Base-by-base conservation (phyloP, 2,113 vertebrate species). In the Copsychus sechellarum region DNA sequence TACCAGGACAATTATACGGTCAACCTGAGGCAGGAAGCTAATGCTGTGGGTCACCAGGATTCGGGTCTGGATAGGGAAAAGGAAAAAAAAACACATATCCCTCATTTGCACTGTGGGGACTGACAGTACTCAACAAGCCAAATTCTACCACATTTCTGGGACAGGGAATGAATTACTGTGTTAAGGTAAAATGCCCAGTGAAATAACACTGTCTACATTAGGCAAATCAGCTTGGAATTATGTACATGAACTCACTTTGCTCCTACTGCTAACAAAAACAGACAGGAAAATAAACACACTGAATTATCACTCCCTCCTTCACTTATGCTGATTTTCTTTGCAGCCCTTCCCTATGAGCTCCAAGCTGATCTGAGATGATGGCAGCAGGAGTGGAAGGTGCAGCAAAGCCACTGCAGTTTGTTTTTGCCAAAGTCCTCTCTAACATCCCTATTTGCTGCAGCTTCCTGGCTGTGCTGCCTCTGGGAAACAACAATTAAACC, bases 1-100 rank as follows among this genome's bases (percentile, higher is more conserved):
- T 91, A 98, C 98, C 24, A 99, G 93, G 87, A 99, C 99, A 78
- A 99, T 61, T 54, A 99, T 98, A 73, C 98, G 98, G 89, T 99
- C 98, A 34, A 98, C 98, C 96, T 99, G 99, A 43, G 99, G 98
- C 94, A 99, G 98, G 97, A 99, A 99, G 97, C 98, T 99, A 97
- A 99, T 98, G 91, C 99, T 97, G 1, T 99, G 99, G 2, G 99
- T 99, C 96, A 99, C 99, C 92, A 99, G 97, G 74, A 99, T 96
- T 57, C 99, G 98, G 0, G 99, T 99, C 99, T 99, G 97, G 12
- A 73, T 4, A 77, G 61, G 12, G 50, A 94, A 81, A 95, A 93
- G 45, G 36, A 60, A 8, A 60, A 31, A 64, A 74, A 8, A 36
- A 36, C 3, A 40, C 54, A 21, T 36, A 77, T 42, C 14, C 72